phyloP scores from a whole-genome alignment of 2,113 vertebrate genomes.

The Lepus europaeus region DNA sequence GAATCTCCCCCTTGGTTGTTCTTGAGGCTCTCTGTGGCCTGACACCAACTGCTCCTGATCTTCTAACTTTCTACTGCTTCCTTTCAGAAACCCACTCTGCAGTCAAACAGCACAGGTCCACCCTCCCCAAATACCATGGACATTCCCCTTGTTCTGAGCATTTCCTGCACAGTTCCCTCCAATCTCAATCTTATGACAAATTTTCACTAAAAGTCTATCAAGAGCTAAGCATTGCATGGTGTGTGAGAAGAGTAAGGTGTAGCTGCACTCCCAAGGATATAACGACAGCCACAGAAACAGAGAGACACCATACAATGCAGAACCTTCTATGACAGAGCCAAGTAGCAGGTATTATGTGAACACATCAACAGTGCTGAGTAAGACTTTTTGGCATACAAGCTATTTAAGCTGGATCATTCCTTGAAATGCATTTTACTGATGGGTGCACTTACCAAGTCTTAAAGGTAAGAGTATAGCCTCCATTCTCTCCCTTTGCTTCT shows the following conservation, averaged over 20 bases:
- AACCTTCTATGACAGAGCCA: not conserved
- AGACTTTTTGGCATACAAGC: not conserved
- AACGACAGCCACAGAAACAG: not conserved
- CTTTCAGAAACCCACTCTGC: not conserved
- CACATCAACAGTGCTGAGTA: not conserved
- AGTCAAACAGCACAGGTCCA: not conserved
- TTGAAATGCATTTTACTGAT: not conserved
- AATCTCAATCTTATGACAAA: not conserved
- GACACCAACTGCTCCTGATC: not conserved
- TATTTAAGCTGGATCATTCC: not conserved
- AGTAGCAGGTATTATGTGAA: not conserved
- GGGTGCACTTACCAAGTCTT: not conserved
- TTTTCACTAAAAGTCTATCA: not conserved
- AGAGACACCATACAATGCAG: not conserved
- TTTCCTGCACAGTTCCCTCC: not conserved
- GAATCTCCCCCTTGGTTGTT: not conserved
- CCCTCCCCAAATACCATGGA: not conserved
- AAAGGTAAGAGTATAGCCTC: not conserved
- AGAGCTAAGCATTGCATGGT: not conserved
- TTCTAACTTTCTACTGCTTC: not conserved
- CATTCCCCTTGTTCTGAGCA: not conserved
- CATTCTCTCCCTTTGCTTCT: constrained; percentile 2
- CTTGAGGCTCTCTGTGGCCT: not conserved
- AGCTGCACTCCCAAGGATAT: not conserved
- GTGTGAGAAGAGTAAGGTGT: not conserved